phyloP scores from a whole-genome alignment of 1,140 invertebrate genomes.

The Heliothis subflexa region DNA sequence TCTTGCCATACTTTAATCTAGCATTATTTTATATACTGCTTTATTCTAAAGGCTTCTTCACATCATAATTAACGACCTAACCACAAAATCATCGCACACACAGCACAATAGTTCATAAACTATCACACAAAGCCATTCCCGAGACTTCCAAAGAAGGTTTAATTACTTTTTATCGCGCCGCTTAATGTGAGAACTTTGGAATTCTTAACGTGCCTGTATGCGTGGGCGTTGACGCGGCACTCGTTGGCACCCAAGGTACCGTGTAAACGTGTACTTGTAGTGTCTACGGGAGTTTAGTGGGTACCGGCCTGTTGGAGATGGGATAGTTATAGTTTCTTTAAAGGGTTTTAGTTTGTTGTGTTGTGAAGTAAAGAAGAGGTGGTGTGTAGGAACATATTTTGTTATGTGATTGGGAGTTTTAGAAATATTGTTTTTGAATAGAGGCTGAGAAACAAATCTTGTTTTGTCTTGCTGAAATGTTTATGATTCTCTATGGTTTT shows the following conservation, averaged over 20 bases:
- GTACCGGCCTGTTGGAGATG: slow-evolving; percentile 51
- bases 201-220: slow-evolving; percentile 60
- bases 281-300: slow-evolving; percentile 21
- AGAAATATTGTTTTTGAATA: no score
- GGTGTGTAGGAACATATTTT: no score
- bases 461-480: no score
- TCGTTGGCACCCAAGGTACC: slow-evolving; percentile 74
- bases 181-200: slow-evolving; percentile 80
- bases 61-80: no score
- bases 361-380: no score
- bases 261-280: slow-evolving; percentile 67
- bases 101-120: slow-evolving; percentile 12
- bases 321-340: not conserved
- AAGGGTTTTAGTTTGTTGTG: no score
- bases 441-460: no score
- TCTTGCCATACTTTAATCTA: no score
- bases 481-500: no score
- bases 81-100: not conserved
- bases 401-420: no score
- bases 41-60: no score
- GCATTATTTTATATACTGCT: not conserved
- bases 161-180: slow-evolving; percentile 64
- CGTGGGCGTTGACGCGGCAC: slow-evolving; percentile 70
- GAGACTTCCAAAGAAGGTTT: slow-evolving; percentile 57
- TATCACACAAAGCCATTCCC: slow-evolving; percentile 15